A percentile compares a stretch with the other conserved stretches of the same genome.
Evolutionary conservation across 2,888 invertebrate species (phyloP).

Genomic region (Drosophila peninsularis): DNA sequence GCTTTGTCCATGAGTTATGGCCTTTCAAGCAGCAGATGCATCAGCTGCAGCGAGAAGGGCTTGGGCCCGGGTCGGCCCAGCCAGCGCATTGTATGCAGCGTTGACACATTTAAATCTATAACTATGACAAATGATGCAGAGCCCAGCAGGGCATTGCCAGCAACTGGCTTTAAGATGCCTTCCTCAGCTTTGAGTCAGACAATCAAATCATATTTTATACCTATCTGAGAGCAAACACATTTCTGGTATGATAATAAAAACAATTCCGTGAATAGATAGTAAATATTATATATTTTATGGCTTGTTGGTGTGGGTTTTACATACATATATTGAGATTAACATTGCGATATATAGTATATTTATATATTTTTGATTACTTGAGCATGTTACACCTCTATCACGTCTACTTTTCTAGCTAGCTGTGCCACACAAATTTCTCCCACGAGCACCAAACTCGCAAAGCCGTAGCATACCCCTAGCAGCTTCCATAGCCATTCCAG

Average conservation of each 20-base stretch:
- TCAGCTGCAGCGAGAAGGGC: conserved; percentile 4
- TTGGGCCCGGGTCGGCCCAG: conserved; percentile 11
- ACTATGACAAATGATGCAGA: conserved; percentile 58
- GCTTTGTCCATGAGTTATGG: conserved; percentile 64
- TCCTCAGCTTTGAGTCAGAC: not conserved
- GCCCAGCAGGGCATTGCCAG: conserved; percentile 28
- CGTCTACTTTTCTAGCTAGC: not conserved
- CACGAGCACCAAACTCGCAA: conserved; percentile 5
- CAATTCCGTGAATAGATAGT: no score
- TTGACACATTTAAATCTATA: conserved; percentile 56
- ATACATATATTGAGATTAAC: no score
- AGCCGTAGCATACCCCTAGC: not conserved
- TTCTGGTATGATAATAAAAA: no score
- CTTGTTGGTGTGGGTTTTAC: no score
- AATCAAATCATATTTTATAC: no score
- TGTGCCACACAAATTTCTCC: conserved; percentile 1
- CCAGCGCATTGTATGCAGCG: conserved; percentile 35
- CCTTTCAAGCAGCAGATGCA: conserved; percentile 43
- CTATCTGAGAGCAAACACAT: no score
- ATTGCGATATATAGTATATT: not conserved
- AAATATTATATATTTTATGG: no score
- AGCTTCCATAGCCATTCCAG: conserved; percentile 23
- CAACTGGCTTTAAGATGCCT: not conserved
- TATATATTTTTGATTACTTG: no score
- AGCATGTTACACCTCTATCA: not conserved